phyloP scores from a whole-genome alignment of 1,140 invertebrate genomes.

The Triops cancriformis region DNA sequence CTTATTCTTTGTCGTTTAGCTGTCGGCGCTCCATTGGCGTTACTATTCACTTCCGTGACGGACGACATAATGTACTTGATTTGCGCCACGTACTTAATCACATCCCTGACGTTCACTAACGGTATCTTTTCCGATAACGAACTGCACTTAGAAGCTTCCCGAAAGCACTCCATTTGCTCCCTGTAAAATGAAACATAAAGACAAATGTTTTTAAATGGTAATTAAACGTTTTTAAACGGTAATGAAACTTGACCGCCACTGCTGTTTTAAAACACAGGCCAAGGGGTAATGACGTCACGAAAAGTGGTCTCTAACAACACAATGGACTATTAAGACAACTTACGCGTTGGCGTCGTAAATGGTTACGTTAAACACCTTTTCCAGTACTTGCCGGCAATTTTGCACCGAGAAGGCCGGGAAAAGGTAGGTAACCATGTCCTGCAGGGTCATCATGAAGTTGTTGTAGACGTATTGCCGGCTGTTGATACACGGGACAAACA shows the following conservation, averaged over 20 bases:
- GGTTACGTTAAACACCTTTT: constrained; percentile 63
- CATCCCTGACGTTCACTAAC: constrained; percentile 66
- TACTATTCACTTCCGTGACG: constrained; percentile 16
- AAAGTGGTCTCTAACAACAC: too few species aligned
- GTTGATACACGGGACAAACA: constrained; percentile 71
- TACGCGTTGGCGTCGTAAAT: constrained; percentile 72
- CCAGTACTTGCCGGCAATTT: constrained; percentile 63
- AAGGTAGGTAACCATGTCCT: constrained; percentile 67
- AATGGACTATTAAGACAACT: constrained; percentile 37
- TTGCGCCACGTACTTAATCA: constrained; percentile 76
- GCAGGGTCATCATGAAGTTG: constrained; percentile 69
- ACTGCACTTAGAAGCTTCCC: constrained; percentile 61
- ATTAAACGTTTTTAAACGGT: too few species aligned
- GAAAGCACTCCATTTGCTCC: constrained; percentile 60
- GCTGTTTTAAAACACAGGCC: too few species aligned
- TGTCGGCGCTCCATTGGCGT: constrained; percentile 37
- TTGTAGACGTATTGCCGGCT: constrained; percentile 70
- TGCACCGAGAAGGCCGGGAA: constrained; percentile 62
- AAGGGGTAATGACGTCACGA: too few species aligned
- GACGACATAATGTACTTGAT: constrained; percentile 65
- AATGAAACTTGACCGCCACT: too few species aligned
- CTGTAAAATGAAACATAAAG: constrained; percentile 42
- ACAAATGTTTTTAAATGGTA: too few species aligned
- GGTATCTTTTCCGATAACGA: constrained; percentile 52
- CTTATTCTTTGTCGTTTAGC: constrained; percentile 51